A percentile compares a stretch with the other conserved stretches of the same genome.
Conservation (phyloP, 2,888 invertebrate genomes). For the Ochropacha duplaris region DNA sequence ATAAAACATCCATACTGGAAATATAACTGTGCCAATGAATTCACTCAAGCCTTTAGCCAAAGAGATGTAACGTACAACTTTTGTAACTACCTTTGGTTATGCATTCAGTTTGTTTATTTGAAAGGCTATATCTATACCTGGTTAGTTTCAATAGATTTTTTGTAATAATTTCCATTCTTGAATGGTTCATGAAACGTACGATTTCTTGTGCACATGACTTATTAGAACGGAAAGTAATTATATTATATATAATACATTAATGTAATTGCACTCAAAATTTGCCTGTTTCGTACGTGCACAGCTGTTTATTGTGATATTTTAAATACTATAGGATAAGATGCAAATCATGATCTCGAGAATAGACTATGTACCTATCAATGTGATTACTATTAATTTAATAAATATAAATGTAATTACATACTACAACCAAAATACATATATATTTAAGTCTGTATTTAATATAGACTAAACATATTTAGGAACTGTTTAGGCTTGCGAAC, state of each 20-base stretch:
- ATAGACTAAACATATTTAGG: constrained; percentile 48
- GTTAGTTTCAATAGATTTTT: neutral
- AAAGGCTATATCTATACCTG: neutral
- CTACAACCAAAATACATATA: constrained; percentile 41
- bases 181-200: constrained; percentile 6
- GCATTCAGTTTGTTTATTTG: constrained; percentile 11
- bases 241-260: constrained; percentile 65
- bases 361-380: constrained; percentile 75
- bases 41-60: constrained; percentile 23
- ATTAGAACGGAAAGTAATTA: constrained; percentile 62
- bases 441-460: constrained; percentile 60
- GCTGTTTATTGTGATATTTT: constrained; percentile 84
- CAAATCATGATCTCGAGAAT: constrained; percentile 74
- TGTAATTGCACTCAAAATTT: constrained; percentile 82
- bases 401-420: constrained; percentile 37
- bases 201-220: constrained; percentile 50
- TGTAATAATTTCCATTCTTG: neutral
- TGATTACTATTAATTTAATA: constrained; percentile 69
- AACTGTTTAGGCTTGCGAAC: constrained; percentile 49
- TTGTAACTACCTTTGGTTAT: constrained; percentile 8
- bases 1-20: neutral
- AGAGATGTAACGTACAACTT: constrained; percentile 4
- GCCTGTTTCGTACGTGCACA: constrained; percentile 83
- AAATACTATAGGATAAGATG: constrained; percentile 79
- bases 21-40: constrained; percentile 39